phyloP scores from a whole-genome alignment of 1,140 invertebrate genomes.

The Ylistrum balloti region DNA sequence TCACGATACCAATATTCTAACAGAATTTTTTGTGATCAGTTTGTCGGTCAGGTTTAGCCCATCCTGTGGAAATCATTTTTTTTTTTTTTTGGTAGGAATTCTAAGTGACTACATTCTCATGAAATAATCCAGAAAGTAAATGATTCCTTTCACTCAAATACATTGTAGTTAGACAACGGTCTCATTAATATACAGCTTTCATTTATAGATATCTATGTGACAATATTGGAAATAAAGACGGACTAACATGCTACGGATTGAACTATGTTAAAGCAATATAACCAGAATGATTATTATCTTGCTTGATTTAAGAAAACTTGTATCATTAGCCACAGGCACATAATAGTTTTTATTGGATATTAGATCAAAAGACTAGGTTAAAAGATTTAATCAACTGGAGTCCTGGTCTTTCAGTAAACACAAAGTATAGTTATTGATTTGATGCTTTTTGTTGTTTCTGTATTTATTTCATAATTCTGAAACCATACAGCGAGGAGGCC shows the following conservation, averaged over 20 bases:
- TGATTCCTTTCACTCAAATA: neutral
- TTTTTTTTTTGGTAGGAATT: neutral
- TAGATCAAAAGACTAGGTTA: neutral
- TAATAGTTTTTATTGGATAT: neutral
- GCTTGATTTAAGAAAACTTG: neutral
- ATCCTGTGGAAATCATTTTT: neutral
- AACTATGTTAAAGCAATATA: neutral
- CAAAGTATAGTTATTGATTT: neutral
- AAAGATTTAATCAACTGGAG: neutral
- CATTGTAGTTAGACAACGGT: neutral
- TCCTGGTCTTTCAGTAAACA: neutral
- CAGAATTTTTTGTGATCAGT: neutral
- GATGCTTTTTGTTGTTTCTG: neutral
- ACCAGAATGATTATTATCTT: neutral
- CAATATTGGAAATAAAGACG: neutral
- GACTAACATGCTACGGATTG: neutral
- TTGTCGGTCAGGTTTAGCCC: neutral
- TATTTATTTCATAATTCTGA: neutral
- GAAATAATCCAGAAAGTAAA: neutral
- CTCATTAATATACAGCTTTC: neutral
- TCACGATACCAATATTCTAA: neutral
- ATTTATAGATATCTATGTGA: neutral
- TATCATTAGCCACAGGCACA: neutral
- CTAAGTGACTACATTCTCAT: neutral
- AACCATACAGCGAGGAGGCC: neutral